Evolutionary conservation across 2,797 vertebrate genomes (phyloP), one percentile per base, ranked within the genome.

Genomic region (Geotrypetes seraphini): DNA sequence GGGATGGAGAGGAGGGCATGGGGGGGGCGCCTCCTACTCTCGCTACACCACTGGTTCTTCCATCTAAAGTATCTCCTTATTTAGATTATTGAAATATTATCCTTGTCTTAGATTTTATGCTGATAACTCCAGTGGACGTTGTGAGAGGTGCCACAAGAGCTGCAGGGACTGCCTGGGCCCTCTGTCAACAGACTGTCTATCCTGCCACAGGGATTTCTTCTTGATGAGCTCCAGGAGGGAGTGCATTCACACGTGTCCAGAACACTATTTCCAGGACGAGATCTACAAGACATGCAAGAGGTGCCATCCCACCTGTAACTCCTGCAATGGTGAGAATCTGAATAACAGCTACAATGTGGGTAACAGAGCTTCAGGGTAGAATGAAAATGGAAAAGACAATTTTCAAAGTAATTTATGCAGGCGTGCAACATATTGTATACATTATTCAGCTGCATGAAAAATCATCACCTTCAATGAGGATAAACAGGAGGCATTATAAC

Each of bases 271-370:
- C 1, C 67, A 69, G 7, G 78, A 85, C 19, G 12, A 50, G 2
- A 50, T 28, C 2, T 57, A 73, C 17, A 59, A 47, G 1, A 53
- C 74, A 47, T 98, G 94, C 29, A 84, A 88, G 63, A 73, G 80
- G 45, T 96, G 93, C 51, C 84, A 90, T n/a, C 48, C 79, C 10
- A 82, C 75, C 35, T 98, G 94, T 41, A 73, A 20, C n/a, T 64
- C 81, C 1, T 97, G 92, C 54, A 61, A 73, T 66, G 90, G 91
- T 96, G 71, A 67, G 60, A 42, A 3, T n/a, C n/a, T n/a, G n/a
- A n/a, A n/a, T n/a, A n/a, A n/a, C n/a, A n/a, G n/a, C n/a, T n/a
- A n/a, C n/a, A n/a, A n/a, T n/a, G n/a, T n/a, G n/a, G n/a, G n/a
- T n/a, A n/a, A n/a, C n/a, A n/a, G n/a, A n/a, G n/a, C n/a, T n/a